Evolutionary conservation across 2,888 invertebrate genomes (phyloP), one percentile per base, ranked within the genome.

Genomic region (Sarcophaga caerulescens): DNA sequence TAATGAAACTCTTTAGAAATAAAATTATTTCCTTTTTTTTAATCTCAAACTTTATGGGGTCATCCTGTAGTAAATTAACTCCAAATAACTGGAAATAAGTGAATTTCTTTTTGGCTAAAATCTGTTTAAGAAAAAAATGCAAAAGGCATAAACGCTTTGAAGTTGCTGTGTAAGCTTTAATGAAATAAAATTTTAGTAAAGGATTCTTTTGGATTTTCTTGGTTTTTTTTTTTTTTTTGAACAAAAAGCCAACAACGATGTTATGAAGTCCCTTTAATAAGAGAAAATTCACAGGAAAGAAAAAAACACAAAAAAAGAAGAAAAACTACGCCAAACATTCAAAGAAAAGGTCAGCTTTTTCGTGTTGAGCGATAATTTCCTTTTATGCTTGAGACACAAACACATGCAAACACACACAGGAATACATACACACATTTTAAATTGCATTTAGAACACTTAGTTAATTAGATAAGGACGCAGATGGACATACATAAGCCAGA

Each of bases 121-220:
- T 66, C 12, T 66, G 12, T 44, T 12, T 1, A 17, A 19, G 4
- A 10, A 8, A 44, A 10, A 44, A 35, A 19, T 21, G 57, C 5
- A 57, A 57, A 14, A n/a, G 4, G 6, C 62, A 63, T 47, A 23
- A 60, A 25, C 52, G 52, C 25, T 52, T 10, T 52, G 19, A 65
- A 75, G 35, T 19, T 52, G 25, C n/a, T 35, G 52, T 63, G 14
- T 14, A 21, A 66, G 35, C 21, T 35, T 76, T 57, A 66, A 66
- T 65, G 57, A 76, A 57, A 47, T 25, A 14, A 66, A 65, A 57
- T 35, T 66, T 52, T 11, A 35, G 14, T 19, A 76, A 57, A 76
- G 17, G 75, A 65, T 75, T 25, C 52, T 75, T 44, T 25, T 35
- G 35, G 35, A 35, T 35, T 35, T 35, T 35, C 35, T 35, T 35